phyloP scores from a whole-genome alignment of 2,113 vertebrate species.

The Gracilinanus agilis region DNA sequence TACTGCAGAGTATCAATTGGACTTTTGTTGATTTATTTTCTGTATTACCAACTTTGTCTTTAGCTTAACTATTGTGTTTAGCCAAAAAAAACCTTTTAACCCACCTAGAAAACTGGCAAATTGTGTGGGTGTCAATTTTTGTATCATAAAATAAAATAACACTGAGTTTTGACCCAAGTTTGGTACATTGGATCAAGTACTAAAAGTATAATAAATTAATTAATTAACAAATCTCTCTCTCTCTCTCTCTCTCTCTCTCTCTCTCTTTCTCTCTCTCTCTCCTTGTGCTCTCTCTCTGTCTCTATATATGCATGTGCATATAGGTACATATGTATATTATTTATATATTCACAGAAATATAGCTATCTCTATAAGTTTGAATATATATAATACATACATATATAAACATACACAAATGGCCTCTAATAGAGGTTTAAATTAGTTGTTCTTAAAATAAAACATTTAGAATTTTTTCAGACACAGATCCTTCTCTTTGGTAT shows the following conservation, averaged over 20 bases:
- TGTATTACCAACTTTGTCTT: conserved; percentile 49
- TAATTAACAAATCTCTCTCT: neutral
- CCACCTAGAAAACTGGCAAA: conserved; percentile 57
- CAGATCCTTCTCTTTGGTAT: neutral
- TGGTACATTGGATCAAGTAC: conserved; percentile 46
- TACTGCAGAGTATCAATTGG: conserved; percentile 58
- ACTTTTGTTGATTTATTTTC: conserved; percentile 68
- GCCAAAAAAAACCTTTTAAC: conserved; percentile 54
- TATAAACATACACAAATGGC: neutral
- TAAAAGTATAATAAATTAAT: conserved; percentile 24
- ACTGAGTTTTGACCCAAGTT: conserved; percentile 56
- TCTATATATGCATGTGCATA: too few relatives aligned
- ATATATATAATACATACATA: too few relatives aligned
- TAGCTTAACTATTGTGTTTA: conserved; percentile 56
- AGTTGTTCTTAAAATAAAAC: neutral
- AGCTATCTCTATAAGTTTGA: too few relatives aligned
- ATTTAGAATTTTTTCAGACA: neutral
- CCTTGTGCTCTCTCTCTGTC: too few relatives aligned
- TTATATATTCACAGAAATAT: too few relatives aligned
- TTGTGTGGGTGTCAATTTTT: conserved; percentile 52
- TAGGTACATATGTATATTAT: too few relatives aligned
- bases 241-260: too few relatives aligned
- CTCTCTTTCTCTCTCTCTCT: too few relatives aligned
- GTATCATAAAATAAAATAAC: conserved; percentile 59
- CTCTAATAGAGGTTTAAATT: neutral